Conservation (phyloP, 2,888 invertebrate species). For the Melipona bicolor region DNA sequence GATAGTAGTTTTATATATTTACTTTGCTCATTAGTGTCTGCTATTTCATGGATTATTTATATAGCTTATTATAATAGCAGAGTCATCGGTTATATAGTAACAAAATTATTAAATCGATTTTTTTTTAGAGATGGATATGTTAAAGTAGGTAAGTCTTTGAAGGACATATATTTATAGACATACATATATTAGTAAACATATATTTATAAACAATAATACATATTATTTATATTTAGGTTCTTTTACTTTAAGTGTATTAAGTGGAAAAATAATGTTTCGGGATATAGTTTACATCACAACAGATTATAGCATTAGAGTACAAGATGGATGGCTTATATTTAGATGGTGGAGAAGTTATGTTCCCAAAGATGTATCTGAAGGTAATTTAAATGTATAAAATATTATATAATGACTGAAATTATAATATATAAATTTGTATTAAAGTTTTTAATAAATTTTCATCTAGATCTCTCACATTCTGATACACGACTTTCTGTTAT, state of each 20-base stretch:
- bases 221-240: constrained; percentile 88
- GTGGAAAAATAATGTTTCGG: constrained; percentile 99
- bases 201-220: neutral
- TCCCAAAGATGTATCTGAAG: constrained; percentile 97
- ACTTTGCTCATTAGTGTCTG: constrained; percentile 92
- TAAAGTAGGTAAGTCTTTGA: constrained; percentile 90
- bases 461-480: constrained; percentile 96
- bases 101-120: constrained; percentile 94
- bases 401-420: neutral
- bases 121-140: constrained; percentile 94
- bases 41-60: constrained; percentile 96
- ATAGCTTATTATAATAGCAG: constrained; percentile 98
- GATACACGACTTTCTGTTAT: constrained; percentile 96
- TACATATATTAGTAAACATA: neutral
- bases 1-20: constrained; percentile 92
- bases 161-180: neutral
- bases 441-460: constrained; percentile 6
- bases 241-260: constrained; percentile 96
- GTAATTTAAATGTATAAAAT: constrained; percentile 84
- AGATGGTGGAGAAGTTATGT: constrained; percentile 99
- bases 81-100: constrained; percentile 94
- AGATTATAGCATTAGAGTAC: constrained; percentile 96
- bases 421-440: neutral
- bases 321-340: constrained; percentile 98
- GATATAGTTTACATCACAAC: constrained; percentile 97